Evolutionary conservation across 2,888 invertebrate genomes (phyloP).

Genomic region (Philaethria dido): DNA sequence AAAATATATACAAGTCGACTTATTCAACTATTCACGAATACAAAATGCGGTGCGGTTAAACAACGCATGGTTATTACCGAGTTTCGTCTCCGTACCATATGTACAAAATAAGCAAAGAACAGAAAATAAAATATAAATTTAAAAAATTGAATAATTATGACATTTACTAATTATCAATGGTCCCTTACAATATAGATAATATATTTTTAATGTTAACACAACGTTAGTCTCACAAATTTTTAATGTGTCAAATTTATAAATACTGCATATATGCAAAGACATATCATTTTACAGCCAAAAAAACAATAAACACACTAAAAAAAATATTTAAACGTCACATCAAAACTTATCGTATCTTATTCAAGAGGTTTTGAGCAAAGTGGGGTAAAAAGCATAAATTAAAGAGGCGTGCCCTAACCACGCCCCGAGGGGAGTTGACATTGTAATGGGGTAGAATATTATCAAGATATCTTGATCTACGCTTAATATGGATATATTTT

Average conservation of each 20-base stretch:
- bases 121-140: no score
- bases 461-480: slow-evolving; percentile 22
- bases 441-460: slow-evolving; percentile 31
- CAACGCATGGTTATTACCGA: no score
- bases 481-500: slow-evolving; percentile 5
- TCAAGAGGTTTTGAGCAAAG: slow-evolving; percentile 25
- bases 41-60: no score
- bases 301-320: background rate
- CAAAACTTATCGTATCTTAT: slow-evolving; percentile 17
- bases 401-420: slow-evolving; percentile 47
- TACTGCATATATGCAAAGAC: no score
- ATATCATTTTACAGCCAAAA: background rate
- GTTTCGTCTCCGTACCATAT: no score
- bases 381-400: slow-evolving; percentile 45
- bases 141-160: no score
- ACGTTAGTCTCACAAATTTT: background rate
- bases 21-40: no score
- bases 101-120: no score
- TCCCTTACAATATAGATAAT: background rate
- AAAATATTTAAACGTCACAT: background rate
- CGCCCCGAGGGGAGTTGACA: slow-evolving; percentile 44
- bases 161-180: no score
- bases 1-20: no score
- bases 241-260: no score
- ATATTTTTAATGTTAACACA: no score